Base-by-base conservation (phyloP, 2,113 vertebrate genomes). In the Tenrec ecaudatus region DNA sequence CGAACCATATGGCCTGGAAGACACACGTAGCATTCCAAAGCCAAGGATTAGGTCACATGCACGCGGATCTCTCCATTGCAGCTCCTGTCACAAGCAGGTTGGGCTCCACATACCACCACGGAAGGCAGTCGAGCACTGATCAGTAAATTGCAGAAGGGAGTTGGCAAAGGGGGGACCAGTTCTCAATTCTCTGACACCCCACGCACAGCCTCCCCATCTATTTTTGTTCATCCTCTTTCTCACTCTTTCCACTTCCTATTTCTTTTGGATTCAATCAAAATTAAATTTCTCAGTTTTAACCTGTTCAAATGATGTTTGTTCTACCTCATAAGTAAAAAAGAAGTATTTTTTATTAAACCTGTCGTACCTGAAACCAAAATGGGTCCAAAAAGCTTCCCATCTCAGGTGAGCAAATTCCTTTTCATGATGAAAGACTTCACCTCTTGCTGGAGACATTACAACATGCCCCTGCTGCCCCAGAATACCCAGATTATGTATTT, bases 31-130 rank as follows among this genome's bases (percentile, higher is more conserved):
- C 91, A 31, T 38, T 82, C 79, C 17, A 86, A 94, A 94, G 94
- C 86, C 92, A 96, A 96, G 95, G 90, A 95, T 93, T 86, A 95
- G 96, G 92, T 91, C 89, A 79, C 87, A 93, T 22, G 69, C 0
- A 0, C 82, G 33, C 69, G 82, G 95, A 47, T 33, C 90, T 90
- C 90, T 95, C 89, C 20, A 9, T 31, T 20, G 94, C 79, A 89
- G 75, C 66, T 82, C 36, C 91, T 95, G 88, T 93, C n/a, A 0
- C 81, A 88, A 36, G 31, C n/a, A 57, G 82, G 17, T 60, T 94
- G 73, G 38, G 36, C 40, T 71, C 40, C 33, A 77, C 78, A 90
- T 71, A 84, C 73, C 95, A 94, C 76, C 58, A 68, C 38, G 58
- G 75, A 82, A 96, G 92, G 82, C n/a, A 57, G 60, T 69, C 82